A percentile compares a stretch with the other conserved stretches of the same genome.
These are phyloP conservation scores for Chascanopsetta lugubris DNA, from an alignment of 2,113 vertebrate species.

Conservation along the genomic window DNA sequence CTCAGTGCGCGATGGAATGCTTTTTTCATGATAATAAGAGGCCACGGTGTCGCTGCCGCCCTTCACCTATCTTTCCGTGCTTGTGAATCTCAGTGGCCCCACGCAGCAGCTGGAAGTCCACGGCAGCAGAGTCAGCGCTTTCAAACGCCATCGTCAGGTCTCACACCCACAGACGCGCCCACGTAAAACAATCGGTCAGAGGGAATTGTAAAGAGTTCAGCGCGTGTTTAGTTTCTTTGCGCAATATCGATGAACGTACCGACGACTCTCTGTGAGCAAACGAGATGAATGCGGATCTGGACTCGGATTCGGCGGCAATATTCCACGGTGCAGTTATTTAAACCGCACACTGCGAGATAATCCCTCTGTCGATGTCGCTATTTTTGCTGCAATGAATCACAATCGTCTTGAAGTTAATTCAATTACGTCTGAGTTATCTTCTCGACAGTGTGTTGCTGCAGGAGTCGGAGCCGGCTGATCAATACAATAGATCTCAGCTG, in stretches of 20 bases:
- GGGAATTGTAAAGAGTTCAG: too few relatives aligned
- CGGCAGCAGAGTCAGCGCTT: not conserved
- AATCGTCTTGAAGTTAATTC: too few relatives aligned
- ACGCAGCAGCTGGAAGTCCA: conserved; percentile 17
- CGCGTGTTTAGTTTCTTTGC: too few relatives aligned
- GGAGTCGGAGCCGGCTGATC: not conserved
- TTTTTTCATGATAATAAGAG: conserved; percentile 71
- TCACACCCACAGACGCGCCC: not conserved
- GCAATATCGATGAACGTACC: too few relatives aligned
- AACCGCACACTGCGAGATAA: not conserved
- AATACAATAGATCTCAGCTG: too few relatives aligned
- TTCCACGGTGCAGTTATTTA: not conserved
- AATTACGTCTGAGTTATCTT: not conserved
- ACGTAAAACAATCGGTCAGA: too few relatives aligned
- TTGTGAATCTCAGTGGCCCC: conserved; percentile 25
- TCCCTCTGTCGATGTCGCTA: not conserved
- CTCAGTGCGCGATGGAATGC: conserved; percentile 71
- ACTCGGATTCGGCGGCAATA: not conserved
- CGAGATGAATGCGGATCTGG: too few relatives aligned
- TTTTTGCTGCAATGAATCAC: too few relatives aligned
- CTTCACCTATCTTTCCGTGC: conserved; percentile 35
- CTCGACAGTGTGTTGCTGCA: not conserved
- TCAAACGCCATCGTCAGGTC: not conserved
- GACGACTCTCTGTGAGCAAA: too few relatives aligned
- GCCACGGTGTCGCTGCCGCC: conserved; percentile 30